phyloP scores from a whole-genome alignment of 1,140 invertebrate genomes.

The Drosophila santomea region DNA sequence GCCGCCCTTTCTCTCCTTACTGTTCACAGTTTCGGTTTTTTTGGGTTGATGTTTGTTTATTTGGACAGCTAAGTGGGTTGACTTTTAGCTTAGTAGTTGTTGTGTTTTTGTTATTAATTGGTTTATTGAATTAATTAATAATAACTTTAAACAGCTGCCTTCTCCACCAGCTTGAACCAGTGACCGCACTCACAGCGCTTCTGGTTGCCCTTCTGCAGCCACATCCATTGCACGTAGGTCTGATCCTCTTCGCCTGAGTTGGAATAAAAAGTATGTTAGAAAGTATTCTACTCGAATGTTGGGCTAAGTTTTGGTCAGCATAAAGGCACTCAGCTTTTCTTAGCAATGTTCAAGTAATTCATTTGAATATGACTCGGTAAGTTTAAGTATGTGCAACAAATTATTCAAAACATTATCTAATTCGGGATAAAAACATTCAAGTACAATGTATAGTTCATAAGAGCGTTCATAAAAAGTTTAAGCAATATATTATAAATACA shows the following conservation, averaged over 20 bases:
- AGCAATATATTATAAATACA: too few species aligned
- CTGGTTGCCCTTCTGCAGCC: constrained; percentile 94
- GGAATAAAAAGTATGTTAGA: neutral
- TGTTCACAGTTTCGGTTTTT: constrained; percentile 27
- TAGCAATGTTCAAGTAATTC: too few species aligned
- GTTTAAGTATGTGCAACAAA: too few species aligned
- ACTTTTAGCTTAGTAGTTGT: constrained; percentile 77
- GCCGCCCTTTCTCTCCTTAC: constrained; percentile 17
- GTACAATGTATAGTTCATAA: too few species aligned
- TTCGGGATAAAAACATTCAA: too few species aligned
- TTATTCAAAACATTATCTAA: too few species aligned
- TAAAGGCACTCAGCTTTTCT: neutral
- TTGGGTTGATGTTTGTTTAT: constrained; percentile 75
- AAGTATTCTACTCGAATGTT: neutral
- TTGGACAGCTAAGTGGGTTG: constrained; percentile 70
- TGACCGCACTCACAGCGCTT: constrained; percentile 97
- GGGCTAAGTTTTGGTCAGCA: neutral
- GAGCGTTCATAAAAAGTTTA: too few species aligned
- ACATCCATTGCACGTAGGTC: constrained; percentile 95
- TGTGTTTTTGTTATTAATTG: constrained; percentile 76
- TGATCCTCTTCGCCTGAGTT: constrained; percentile 93
- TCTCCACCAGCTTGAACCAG: constrained; percentile 97
- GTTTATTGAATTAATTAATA: constrained; percentile 81
- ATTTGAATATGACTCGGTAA: too few species aligned
- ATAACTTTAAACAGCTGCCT: constrained; percentile 87